Base-by-base conservation (phyloP, 2,888 invertebrate genomes). In the Polietes domitor region DNA sequence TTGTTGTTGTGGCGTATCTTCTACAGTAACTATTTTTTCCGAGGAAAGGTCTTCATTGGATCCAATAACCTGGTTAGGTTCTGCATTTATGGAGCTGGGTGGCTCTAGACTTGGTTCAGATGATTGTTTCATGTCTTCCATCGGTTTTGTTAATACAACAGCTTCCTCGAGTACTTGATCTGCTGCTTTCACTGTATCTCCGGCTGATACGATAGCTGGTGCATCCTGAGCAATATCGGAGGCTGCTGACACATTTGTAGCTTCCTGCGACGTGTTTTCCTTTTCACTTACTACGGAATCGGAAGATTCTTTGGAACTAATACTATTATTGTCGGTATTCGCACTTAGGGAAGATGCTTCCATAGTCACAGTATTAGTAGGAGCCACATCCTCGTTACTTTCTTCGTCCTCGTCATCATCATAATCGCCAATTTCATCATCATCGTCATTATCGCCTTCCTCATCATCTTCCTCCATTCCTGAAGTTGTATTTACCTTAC, bases 391-490 rank as follows among this genome's bases (percentile, higher is more conserved):
- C 15, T 85, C 84, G n/a, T 78, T 53, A 17, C 77, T 32, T n/a
- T 85, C 85, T 15, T 79, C 85, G 53, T 86, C 77, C 37, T 85
- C 86, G 41, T 87, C 86, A 17, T 86, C 76, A 26, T 87, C 86
- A 41, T 86, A 86, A 79, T 88, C 88, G 17, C 85, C 87, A 10
- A 86, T 85, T 2, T 87, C 87, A 21, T 87, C 85, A 21, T 86
- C 85, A 9, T 87, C 86, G 12, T 87, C 87, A 21, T 83, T 86
- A 21, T 88, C 87, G 2, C 85, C 86, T 41, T 88, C 87, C 32
- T 89, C 89, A 4, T 89, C 88, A 77, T 88, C 89, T 88, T 77
- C 72, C 53, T 26, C 26, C 70, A 28, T 58, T 19, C 9, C 55
- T n/a, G 26, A 24, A n/a, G 12, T 70, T 74, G 19, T 15, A 5